Evolutionary conservation across 2,113 vertebrate species (phyloP).

Genomic region (Oreochromis spilurus): DNA sequence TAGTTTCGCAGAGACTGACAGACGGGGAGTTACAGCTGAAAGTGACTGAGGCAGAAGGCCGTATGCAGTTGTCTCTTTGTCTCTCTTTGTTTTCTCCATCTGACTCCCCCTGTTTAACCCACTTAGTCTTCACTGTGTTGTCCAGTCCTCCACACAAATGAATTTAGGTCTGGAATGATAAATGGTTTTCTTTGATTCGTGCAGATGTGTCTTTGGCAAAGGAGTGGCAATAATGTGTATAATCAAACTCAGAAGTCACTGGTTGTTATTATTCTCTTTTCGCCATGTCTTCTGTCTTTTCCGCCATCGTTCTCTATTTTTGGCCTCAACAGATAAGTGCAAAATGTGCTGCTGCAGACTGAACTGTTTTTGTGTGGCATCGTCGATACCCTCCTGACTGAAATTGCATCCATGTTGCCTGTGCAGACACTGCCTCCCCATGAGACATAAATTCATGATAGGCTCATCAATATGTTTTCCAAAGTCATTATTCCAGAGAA

Average conservation of each 20-base stretch:
- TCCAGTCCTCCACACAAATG: neutral
- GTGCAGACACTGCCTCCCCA: slow-evolving; percentile 33
- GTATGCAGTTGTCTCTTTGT: neutral
- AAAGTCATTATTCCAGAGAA: slow-evolving; percentile 48
- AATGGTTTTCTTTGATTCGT: slow-evolving; percentile 33
- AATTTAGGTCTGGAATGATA: slow-evolving; percentile 11
- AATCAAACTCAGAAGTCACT: slow-evolving; percentile 20
- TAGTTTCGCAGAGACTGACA: neutral
- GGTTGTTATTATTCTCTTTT: neutral
- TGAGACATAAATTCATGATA: slow-evolving; percentile 34
- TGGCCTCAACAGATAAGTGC: neutral
- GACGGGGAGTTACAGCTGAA: neutral
- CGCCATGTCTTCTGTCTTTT: neutral
- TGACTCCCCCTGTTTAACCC: neutral
- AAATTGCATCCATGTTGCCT: slow-evolving; percentile 18
- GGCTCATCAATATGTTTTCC: slow-evolving; percentile 46
- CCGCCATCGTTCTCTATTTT: neutral
- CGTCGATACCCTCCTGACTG: neutral
- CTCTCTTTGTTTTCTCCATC: neutral
- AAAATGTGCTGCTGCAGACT: slow-evolving; percentile 20
- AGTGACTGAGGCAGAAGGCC: neutral
- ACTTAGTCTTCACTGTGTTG: neutral
- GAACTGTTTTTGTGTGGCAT: slow-evolving; percentile 10
- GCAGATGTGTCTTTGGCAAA: slow-evolving; percentile 32
- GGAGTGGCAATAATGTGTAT: neutral